A percentile compares a stretch with the other conserved stretches of the same genome.
Evolutionary conservation across 92 coral and sea anemone genomes (phyloP).

Genomic region (Porites rus): DNA sequence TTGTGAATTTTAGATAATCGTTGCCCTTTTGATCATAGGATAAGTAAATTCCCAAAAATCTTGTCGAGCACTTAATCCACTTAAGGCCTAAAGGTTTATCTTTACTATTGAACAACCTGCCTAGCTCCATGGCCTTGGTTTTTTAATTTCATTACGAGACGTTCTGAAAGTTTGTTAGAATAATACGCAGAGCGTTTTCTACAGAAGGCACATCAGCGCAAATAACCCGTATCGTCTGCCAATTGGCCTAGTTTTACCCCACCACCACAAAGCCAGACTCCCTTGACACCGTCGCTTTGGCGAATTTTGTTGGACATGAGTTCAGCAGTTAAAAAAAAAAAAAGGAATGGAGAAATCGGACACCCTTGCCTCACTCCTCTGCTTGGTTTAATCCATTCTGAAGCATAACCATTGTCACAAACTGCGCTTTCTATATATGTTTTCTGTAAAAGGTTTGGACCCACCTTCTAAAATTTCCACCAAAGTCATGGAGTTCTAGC

Average conservation of each 20-base stretch:
- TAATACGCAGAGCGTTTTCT: slow-evolving; percentile 1
- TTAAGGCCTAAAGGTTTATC: background rate
- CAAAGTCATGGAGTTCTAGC: no score
- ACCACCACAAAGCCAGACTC: background rate
- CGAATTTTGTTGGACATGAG: slow-evolving; percentile 4
- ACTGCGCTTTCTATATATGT: no score
- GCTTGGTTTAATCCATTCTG: background rate
- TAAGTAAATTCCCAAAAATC: slow-evolving; percentile 9
- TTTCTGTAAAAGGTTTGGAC: no score
- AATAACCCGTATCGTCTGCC: background rate
- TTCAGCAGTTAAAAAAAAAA: background rate
- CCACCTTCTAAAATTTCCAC: no score
- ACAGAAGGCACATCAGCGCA: background rate
- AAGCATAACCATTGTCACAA: background rate
- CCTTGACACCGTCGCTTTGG: background rate
- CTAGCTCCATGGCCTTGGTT: slow-evolving; percentile 18
- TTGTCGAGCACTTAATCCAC: background rate
- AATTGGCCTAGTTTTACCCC: background rate
- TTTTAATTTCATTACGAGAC: background rate
- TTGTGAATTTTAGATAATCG: background rate
- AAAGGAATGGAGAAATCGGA: background rate
- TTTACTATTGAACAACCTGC: slow-evolving; percentile 8
- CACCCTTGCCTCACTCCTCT: background rate
- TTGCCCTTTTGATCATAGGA: slow-evolving; percentile 21
- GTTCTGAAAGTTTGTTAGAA: background rate